These are phyloP conservation scores for Ephestia elutella DNA, from an alignment of 1,140 invertebrate genomes.

Conservation along the genomic window DNA sequence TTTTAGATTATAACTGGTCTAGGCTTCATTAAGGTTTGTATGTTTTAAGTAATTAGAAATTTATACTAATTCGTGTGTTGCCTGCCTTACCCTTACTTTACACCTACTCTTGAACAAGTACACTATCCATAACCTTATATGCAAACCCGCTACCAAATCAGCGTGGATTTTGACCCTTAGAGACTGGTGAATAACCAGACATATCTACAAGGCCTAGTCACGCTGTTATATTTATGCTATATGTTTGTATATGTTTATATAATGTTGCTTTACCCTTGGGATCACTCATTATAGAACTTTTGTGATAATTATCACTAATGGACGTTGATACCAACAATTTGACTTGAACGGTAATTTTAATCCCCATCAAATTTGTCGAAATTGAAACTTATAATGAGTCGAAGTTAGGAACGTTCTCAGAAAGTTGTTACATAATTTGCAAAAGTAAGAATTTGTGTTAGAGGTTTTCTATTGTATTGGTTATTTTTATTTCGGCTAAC, in stretches of 20 bases:
- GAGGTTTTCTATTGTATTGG: too few species aligned
- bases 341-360: neutral
- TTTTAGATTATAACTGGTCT: too few species aligned
- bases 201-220: constrained; percentile 5
- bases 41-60: neutral
- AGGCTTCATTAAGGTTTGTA: too few species aligned
- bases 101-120: constrained; percentile 4
- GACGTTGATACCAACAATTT: neutral
- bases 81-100: neutral
- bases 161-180: constrained; percentile 14
- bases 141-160: constrained; percentile 18
- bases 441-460: too few species aligned
- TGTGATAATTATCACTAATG: neutral
- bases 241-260: constrained; percentile 14
- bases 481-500: too few species aligned
- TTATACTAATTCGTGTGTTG: neutral
- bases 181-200: neutral
- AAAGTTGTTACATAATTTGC: neutral
- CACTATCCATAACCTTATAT: neutral
- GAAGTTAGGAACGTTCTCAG: neutral
- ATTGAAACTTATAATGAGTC: constrained; percentile 4
- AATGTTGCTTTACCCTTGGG: constrained; percentile 15
- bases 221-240: constrained; percentile 1
- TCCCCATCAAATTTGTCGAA: neutral
- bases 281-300: neutral